Evolutionary conservation across 2,797 vertebrate species (phyloP), one percentile per base, ranked within the genome.

Genomic region (Sebastes taczanowskii): DNA sequence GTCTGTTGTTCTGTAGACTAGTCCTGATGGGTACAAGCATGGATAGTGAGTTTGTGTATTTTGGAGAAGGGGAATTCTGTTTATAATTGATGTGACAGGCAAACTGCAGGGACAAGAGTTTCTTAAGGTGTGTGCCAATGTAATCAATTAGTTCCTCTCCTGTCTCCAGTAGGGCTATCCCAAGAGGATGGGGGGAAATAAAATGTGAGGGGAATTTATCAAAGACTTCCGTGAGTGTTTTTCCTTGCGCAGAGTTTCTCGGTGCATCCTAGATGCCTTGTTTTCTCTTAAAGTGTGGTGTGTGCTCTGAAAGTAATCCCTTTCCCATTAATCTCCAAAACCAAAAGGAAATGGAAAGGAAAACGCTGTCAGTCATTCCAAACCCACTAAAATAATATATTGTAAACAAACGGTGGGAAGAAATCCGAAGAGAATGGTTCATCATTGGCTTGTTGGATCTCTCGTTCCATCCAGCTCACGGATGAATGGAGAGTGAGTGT

Each of bases 1-100:
- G 11, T 32, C n/a, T n/a, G 35, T 29, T 77, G 52, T 69, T 79
- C 11, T 77, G 35, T 7, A 56, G 64, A 71, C 29, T 49, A 16
- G 56, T 64, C 23, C 60, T 68, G 42, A 58, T 77, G 63, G 78
- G 78, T 64, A 85, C 74, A 75, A 66, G 60, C 69, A 80, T 63
- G 77, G 25, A 81, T 71, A 38, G 49, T 14, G 32, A 59, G 69
- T 58, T 59, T 89, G 70, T 87, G 63, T 80, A 63, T 74, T 82
- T 75, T 86, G 69, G 84, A 85, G 38, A 72, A 61, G n/a, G n/a
- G 73, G 53, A 84, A 85, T 59, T 86, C 73, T 64, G 81, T 79
- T 90, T 84, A 49, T 75, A 89, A 89, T 80, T 88, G 74, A 87
- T 89, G 77, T 86, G 89, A 87, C 74, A 85, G 65, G 49, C 52